phyloP scores from a whole-genome alignment of 2,888 invertebrate genomes.

The Pandemis cinnamomeana region DNA sequence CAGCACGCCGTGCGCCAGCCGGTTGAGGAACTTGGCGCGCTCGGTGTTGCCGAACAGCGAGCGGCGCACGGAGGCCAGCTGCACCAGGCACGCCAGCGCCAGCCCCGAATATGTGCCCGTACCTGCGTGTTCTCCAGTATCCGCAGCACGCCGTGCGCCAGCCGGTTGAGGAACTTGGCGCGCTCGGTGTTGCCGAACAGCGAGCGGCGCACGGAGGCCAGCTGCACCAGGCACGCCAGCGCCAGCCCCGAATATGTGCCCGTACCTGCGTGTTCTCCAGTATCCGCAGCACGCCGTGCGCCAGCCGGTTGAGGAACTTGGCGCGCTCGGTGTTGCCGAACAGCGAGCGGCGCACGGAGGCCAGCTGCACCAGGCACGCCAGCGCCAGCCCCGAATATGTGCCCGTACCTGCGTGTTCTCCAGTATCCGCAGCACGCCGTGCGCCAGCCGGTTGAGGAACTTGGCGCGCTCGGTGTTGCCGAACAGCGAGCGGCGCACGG shows the following conservation, averaged over 20 bases:
- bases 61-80: constrained; percentile 97
- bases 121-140: constrained; percentile 96
- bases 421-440: constrained; percentile 95
- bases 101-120: constrained; percentile 85
- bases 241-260: constrained; percentile 88
- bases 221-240: constrained; percentile 97
- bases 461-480: constrained; percentile 96
- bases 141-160: constrained; percentile 95
- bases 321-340: constrained; percentile 97
- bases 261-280: constrained; percentile 93
- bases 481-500: constrained; percentile 97
- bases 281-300: constrained; percentile 96
- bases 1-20: constrained; percentile 95
- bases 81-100: constrained; percentile 97
- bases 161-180: constrained; percentile 94
- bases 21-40: constrained; percentile 95
- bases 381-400: constrained; percentile 91
- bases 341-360: constrained; percentile 96
- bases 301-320: constrained; percentile 96
- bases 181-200: constrained; percentile 98
- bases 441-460: constrained; percentile 95
- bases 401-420: constrained; percentile 91
- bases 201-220: constrained; percentile 97
- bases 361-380: constrained; percentile 97
- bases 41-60: constrained; percentile 98